phyloP scores from a whole-genome alignment of 2,113 vertebrate species.

The Pardalotus punctatus region DNA sequence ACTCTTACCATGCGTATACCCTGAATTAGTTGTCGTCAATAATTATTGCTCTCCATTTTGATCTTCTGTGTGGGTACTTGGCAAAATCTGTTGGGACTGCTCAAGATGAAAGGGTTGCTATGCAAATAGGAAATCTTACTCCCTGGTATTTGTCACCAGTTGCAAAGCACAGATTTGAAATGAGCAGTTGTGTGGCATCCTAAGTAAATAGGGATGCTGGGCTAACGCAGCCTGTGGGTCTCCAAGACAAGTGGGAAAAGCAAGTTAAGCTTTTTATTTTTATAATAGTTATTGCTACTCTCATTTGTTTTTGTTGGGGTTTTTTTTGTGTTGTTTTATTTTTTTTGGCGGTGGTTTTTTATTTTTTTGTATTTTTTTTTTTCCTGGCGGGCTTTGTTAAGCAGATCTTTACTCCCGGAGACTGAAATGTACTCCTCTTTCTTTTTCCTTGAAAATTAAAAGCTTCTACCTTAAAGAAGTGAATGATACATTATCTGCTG shows the following conservation, averaged over 20 bases:
- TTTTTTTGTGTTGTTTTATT: too few relatives aligned
- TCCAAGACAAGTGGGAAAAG: not conserved
- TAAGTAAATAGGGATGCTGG: conserved; percentile 36
- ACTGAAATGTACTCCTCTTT: conserved; percentile 66
- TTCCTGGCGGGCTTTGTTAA: conserved; percentile 49
- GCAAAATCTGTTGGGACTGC: not conserved
- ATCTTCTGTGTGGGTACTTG: not conserved
- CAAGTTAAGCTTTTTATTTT: conserved; percentile 68
- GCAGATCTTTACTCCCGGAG: conserved; percentile 57
- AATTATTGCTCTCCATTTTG: not conserved
- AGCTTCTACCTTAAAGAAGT: conserved; percentile 84
- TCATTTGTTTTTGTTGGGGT: conserved; percentile 30
- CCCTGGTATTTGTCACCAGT: not conserved
- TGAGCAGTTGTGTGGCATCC: conserved; percentile 35
- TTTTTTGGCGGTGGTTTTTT: too few relatives aligned
- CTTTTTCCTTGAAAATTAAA: conserved; percentile 76
- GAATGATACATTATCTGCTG: conserved; percentile 88
- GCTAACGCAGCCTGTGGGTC: conserved; percentile 32
- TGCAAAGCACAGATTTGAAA: conserved; percentile 51
- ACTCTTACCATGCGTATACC: not conserved
- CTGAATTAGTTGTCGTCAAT: not conserved
- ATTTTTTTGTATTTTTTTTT: conserved; percentile 51
- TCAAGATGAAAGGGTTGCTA: not conserved
- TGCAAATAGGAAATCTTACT: conserved; percentile 17
- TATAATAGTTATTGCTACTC: conserved; percentile 51